Evolutionary conservation across 2,888 invertebrate genomes (phyloP), one percentile per base, ranked within the genome.

Genomic region (Trichacis sp.): DNA sequence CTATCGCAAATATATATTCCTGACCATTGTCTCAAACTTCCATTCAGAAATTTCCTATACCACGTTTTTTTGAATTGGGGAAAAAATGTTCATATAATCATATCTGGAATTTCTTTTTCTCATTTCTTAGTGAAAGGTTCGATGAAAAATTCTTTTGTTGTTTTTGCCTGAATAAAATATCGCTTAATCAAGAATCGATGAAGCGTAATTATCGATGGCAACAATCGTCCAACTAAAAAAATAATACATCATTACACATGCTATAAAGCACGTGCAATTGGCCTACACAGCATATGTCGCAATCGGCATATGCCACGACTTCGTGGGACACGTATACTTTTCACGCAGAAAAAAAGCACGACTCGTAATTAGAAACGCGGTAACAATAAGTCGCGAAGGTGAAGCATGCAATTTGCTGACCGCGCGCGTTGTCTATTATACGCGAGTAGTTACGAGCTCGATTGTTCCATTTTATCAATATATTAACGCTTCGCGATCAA

Each of bases 321-420:
- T 45, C 57, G 46, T 40, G 45, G n/a, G 11, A 63, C 63, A 48
- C 53, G 47, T 57, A 62, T 62, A 62, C 49, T 62, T 62, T 62
- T 56, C 51, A 51, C 61, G 47, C 55, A 56, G 40, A 48, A 56
- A 62, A 62, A 62, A 62, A 33, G 46, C 43, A 36, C 52, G 38
- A 40, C 19, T 51, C 38, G 33, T 62, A 63, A 63, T 63, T 63
- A 63, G 48, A 62, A 57, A 18, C 46, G 29, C 52, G 47, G 63
- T 51, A 53, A 45, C 63, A 49, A 45, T 45, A 45, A 45, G 45
- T 45, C 19, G 18, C 20, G 46, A 63, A 57, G 52, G 17, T 43
- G 45, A 60, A 52, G 48, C 19, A 49, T 63, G 49, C 57, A 63
- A 57, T 63, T 63, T 55, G n/a, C 24, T n/a, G n/a, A n/a, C n/a